A percentile compares a stretch with the other conserved stretches of the same genome.
phyloP scores from a whole-genome alignment of 2,113 vertebrate genomes.

The Pseudorectes ferrugineus region DNA sequence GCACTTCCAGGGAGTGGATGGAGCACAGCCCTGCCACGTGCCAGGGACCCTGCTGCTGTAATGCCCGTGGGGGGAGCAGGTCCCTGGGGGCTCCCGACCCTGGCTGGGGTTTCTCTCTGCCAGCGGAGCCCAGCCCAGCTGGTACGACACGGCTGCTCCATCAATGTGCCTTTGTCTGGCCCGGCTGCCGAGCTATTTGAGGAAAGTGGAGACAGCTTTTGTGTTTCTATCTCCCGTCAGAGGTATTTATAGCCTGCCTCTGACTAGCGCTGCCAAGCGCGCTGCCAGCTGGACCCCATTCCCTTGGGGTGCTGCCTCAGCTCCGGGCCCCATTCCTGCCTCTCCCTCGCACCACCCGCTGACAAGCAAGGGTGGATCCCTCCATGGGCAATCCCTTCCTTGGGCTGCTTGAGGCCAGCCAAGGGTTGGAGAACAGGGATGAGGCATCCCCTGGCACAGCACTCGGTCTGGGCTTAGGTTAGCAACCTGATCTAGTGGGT shows the following conservation, averaged over 20 bases:
- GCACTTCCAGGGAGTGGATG: not conserved
- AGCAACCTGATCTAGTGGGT: not conserved
- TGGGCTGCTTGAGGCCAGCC: not conserved
- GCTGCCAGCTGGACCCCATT: not conserved
- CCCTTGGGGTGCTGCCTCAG: not conserved
- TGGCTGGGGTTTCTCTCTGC: accelerated
- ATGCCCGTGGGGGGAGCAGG: not conserved
- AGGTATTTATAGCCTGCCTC: constrained; percentile 45
- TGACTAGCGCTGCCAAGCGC: not conserved
- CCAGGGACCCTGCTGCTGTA: not conserved
- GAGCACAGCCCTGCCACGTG: accelerated
- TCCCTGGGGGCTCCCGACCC: not conserved
- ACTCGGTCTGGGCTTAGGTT: not conserved
- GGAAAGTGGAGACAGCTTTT: constrained; percentile 42
- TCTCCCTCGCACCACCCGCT: not conserved
- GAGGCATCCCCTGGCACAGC: not conserved
- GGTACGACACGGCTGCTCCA: not conserved
- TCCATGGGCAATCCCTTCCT: not conserved
- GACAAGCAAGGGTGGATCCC: not conserved
- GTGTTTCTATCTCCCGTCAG: constrained; percentile 4
- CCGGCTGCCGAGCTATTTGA: not conserved
- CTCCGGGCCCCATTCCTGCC: not conserved
- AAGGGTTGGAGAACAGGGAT: not conserved
- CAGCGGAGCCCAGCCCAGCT: not conserved
- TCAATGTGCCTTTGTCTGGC: constrained; percentile 48